These are phyloP conservation scores for Brachyalestes nurse DNA, from an alignment of 2,797 vertebrate species.

Conservation along the genomic window DNA sequence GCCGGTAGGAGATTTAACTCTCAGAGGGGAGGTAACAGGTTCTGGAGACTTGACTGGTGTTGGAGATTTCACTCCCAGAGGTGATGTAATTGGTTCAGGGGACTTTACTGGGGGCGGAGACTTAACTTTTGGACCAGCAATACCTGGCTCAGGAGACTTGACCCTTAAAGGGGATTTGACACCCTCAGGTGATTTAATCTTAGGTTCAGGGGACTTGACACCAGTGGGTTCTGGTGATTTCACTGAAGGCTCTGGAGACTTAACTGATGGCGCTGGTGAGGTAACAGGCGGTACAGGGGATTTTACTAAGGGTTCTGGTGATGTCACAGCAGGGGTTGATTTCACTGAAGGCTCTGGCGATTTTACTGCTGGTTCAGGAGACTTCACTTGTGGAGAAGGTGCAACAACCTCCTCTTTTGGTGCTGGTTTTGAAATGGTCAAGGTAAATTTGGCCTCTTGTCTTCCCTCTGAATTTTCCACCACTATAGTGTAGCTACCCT, in stretches of 20 bases:
- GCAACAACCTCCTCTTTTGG: slow-evolving; percentile 81
- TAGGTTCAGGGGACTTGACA: slow-evolving; percentile 57
- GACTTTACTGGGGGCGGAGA: slow-evolving; percentile 67
- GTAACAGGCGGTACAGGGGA: slow-evolving; percentile 71
- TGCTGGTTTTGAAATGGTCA: slow-evolving; percentile 84
- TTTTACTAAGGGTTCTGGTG: slow-evolving; percentile 77
- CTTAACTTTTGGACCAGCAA: slow-evolving; percentile 65
- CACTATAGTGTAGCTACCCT: slow-evolving; percentile 90
- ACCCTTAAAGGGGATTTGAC: slow-evolving; percentile 82
- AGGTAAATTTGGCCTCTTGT: slow-evolving; percentile 91
- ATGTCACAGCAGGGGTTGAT: slow-evolving; percentile 79
- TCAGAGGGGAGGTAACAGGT: slow-evolving; percentile 35
- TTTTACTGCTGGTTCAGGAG: slow-evolving; percentile 82
- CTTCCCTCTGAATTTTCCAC: slow-evolving; percentile 91
- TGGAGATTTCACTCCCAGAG: slow-evolving; percentile 80
- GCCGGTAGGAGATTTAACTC: slow-evolving; percentile 73
- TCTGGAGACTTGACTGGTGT: slow-evolving; percentile 51
- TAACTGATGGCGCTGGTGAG: slow-evolving; percentile 68
- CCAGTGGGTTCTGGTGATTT: slow-evolving; percentile 67
- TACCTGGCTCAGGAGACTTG: slow-evolving; percentile 75
- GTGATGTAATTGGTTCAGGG: slow-evolving; percentile 71
- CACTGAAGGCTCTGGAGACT: slow-evolving; percentile 80
- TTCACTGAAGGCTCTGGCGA: slow-evolving; percentile 77
- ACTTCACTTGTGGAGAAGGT: slow-evolving; percentile 77
- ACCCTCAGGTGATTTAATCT: slow-evolving; percentile 64